phyloP scores from a whole-genome alignment of 2,797 vertebrate genomes.

The Malacoctenus gilli region DNA sequence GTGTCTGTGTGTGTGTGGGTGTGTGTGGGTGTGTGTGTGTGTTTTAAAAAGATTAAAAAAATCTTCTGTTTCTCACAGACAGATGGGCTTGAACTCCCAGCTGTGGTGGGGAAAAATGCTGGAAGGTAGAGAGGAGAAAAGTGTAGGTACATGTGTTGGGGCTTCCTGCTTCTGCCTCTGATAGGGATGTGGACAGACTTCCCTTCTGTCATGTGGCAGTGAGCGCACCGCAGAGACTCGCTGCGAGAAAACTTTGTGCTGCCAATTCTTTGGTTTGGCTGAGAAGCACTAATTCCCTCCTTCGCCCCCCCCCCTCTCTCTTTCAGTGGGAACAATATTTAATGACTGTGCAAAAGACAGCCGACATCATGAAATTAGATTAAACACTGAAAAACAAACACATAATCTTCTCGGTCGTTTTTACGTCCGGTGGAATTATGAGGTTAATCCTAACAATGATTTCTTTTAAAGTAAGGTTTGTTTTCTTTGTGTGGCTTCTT shows the following conservation, averaged over 20 bases:
- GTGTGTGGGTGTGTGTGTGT: too few species aligned
- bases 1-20: too few species aligned
- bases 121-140: conserved; percentile 21
- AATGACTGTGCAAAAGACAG: conserved; percentile 31
- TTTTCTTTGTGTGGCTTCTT: too few species aligned
- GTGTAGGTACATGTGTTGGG: conserved; percentile 8
- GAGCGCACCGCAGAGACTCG: too few species aligned
- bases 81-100: conserved; percentile 5
- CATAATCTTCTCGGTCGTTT: conserved; percentile 1
- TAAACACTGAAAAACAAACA: conserved; percentile 4
- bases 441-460: neutral
- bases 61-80: conserved; percentile 1
- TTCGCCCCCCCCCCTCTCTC: conserved; percentile 9
- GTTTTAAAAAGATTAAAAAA: too few species aligned
- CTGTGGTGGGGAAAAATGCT: too few species aligned
- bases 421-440: neutral
- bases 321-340: conserved; percentile 26
- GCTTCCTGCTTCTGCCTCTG: conserved; percentile 44
- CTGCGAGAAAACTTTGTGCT: too few species aligned
- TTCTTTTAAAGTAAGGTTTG: too few species aligned
- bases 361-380: conserved; percentile 22
- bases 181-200: too few species aligned
- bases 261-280: conserved; percentile 39
- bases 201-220: too few species aligned
- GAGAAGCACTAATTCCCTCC: conserved; percentile 3